Evolutionary conservation across 2,797 vertebrate genomes (phyloP), one percentile per base, ranked within the genome.

Genomic region (Myotis myotis): DNA sequence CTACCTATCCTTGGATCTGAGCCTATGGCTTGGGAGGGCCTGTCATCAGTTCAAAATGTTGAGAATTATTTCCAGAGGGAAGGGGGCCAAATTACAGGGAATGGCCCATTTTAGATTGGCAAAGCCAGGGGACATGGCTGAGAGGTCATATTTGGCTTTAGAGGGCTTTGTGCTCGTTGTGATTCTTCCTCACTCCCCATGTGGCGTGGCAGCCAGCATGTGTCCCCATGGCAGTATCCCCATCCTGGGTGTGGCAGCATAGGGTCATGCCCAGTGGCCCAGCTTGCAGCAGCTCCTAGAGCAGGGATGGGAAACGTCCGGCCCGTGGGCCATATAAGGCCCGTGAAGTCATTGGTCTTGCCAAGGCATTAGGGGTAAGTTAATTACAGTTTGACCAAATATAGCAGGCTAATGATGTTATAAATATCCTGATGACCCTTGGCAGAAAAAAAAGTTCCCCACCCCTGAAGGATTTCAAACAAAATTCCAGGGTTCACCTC

Each of bases 91-190:
- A 57, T 49, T 80, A 10, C 64, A 86, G 41, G 57, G 8, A 81
- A 20, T 44, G 68, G 72, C 75, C 68, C n/a, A 15, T 83, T 83
- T 91, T 78, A 93, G 60, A 25, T 62, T 91, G 87, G 8, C 8
- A 20, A 87, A 79, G 79, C 89, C 57, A 66, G 19, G 41, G 51
- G 51, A 82, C 6, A 2, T 72, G 66, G 38, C 36, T 60, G 12
- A 86, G 72, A 95, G 44, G 33, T 88, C 76, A 51, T 47, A 49
- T 53, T 88, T 89, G 83, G 60, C 51, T 28, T 89, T 36, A 85
- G 72, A 80, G 60, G 71, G 20, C 47, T 66, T 25, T 22, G 9
- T 88, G 57, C 89, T 25, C 22, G 1, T 62, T 44, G 79, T 70
- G 74, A 79, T 20, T 80, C 75, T 76, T 66, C 10, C 33, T 19